phyloP scores from a whole-genome alignment of 2,797 vertebrate species.

The Lagorchestes hirsutus region DNA sequence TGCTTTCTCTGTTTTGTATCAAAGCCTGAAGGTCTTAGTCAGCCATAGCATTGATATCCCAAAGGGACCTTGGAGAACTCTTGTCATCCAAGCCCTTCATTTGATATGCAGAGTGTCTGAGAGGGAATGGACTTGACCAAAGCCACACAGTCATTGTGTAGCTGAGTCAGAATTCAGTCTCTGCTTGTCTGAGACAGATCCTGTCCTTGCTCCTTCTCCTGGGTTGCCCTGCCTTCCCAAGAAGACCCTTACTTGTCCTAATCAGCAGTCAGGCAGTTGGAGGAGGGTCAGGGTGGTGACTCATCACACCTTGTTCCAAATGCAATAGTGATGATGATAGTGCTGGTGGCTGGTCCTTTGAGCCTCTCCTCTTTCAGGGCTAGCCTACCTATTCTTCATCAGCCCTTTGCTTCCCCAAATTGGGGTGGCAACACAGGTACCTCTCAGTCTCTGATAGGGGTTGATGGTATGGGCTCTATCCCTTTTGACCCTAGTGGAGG shows the following conservation, averaged over 20 bases:
- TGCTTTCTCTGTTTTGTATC: not conserved
- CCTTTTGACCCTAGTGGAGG: too few species aligned
- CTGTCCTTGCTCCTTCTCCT: not conserved
- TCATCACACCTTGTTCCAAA: not conserved
- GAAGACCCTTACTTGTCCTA: not conserved
- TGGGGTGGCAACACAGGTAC: too few species aligned
- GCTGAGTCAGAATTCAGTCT: slow-evolving; percentile 30
- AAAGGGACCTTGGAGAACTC: not conserved
- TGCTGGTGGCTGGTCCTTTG: too few species aligned
- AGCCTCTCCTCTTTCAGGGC: too few species aligned
- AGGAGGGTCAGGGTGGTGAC: not conserved
- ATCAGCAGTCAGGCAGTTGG: not conserved
- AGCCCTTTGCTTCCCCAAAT: too few species aligned
- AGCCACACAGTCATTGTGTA: not conserved
- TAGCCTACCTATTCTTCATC: too few species aligned
- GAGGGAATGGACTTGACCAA: not conserved
- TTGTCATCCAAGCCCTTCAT: not conserved
- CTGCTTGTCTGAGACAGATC: slow-evolving; percentile 38
- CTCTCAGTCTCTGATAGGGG: too few species aligned
- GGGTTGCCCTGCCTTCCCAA: not conserved
- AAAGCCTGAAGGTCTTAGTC: not conserved
- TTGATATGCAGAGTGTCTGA: not conserved
- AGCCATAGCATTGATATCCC: not conserved
- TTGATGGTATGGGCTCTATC: too few species aligned
- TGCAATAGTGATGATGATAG: not conserved